phyloP scores from a whole-genome alignment of 2,888 invertebrate species.

The Silvanus unidentatus region DNA sequence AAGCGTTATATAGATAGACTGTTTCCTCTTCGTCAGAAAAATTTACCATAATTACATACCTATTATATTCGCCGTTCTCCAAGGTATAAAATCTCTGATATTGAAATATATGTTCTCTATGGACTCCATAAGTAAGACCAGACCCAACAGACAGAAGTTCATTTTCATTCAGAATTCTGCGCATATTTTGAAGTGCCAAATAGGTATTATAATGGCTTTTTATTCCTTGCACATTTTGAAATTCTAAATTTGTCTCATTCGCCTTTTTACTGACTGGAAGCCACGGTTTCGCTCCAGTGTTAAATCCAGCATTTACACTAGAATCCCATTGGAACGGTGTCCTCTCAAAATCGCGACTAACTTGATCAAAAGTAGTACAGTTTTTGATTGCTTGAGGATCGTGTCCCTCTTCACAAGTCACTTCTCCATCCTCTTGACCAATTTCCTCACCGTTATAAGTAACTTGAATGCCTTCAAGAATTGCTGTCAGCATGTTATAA shows the following conservation, averaged over 20 bases:
- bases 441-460: slow-evolving; percentile 85
- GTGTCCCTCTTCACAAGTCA: slow-evolving; percentile 46
- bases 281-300: slow-evolving; percentile 53
- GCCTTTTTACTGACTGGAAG: slow-evolving; percentile 62
- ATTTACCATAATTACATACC: too few species aligned
- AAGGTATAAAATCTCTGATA: too few species aligned
- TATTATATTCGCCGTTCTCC: too few species aligned
- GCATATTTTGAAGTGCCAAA: slow-evolving; percentile 43
- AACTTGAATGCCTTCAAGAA: slow-evolving; percentile 77
- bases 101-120: too few species aligned
- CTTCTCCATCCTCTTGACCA: slow-evolving; percentile 58
- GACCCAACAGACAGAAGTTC: slow-evolving; percentile 81
- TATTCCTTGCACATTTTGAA: slow-evolving; percentile 46
- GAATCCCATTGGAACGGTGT: slow-evolving; percentile 78
- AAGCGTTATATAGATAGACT: too few species aligned
- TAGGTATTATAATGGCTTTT: slow-evolving; percentile 61
- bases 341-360: slow-evolving; percentile 66
- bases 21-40: too few species aligned
- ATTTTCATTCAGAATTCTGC: too few species aligned
- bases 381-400: slow-evolving; percentile 51
- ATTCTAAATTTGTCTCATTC: slow-evolving; percentile 52
- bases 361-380: slow-evolving; percentile 44
- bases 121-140: too few species aligned
- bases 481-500: slow-evolving; percentile 71
- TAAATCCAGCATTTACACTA: slow-evolving; percentile 54